Evolutionary conservation across 2,113 vertebrate genomes (phyloP).

Genomic region (Dolichallabes microphthalmus): DNA sequence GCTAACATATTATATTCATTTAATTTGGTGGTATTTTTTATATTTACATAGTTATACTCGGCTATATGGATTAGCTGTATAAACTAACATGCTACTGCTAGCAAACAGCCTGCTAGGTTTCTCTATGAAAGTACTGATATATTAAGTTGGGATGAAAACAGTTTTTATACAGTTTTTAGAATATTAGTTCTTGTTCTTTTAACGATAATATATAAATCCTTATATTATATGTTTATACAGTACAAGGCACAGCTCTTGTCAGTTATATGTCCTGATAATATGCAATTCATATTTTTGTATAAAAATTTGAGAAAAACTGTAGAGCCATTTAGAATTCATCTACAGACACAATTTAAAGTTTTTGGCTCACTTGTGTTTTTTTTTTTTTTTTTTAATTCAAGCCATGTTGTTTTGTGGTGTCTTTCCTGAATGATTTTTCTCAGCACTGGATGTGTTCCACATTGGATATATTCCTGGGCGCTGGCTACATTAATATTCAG

Average conservation of each 20-base stretch:
- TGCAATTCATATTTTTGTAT: not conserved
- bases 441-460: conserved; percentile 19
- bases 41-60: not conserved
- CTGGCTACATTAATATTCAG: conserved; percentile 45
- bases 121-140: not conserved
- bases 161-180: not conserved
- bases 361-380: not conserved
- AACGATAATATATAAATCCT: not conserved
- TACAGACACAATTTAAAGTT: not conserved
- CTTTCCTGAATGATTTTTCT: conserved; percentile 3
- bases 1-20: not conserved
- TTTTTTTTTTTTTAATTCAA: not conserved
- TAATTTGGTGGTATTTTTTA: not conserved
- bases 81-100: not conserved
- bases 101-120: not conserved
- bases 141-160: not conserved
- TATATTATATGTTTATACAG: not conserved
- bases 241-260: not conserved
- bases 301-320: not conserved
- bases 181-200: not conserved
- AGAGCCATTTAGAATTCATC: not conserved
- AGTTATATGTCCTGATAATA: not conserved
- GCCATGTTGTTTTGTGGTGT: not conserved
- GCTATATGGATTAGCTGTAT: not conserved
- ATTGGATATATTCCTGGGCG: conserved; percentile 26